phyloP scores from a whole-genome alignment of 2,113 vertebrate species.

The Chloropsis cyanopogon region DNA sequence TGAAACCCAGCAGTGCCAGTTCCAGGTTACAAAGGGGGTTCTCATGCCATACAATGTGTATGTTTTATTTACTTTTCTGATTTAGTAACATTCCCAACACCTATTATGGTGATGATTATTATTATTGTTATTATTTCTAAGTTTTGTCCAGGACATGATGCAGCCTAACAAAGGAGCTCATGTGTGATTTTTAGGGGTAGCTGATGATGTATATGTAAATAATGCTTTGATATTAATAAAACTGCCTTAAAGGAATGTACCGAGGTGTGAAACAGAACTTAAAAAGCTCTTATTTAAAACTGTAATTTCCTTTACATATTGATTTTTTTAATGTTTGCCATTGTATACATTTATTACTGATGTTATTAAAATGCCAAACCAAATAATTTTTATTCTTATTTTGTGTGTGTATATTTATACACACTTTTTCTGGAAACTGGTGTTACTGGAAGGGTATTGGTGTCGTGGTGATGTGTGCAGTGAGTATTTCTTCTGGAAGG shows the following conservation, averaged over 20 bases:
- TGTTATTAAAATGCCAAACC: slow-evolving; percentile 78
- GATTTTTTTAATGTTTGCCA: slow-evolving; percentile 71
- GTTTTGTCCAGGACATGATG: slow-evolving; percentile 38
- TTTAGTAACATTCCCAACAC: slow-evolving; percentile 33
- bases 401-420: slow-evolving; percentile 34
- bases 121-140: slow-evolving; percentile 9
- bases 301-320: slow-evolving; percentile 70
- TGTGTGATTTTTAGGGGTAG: slow-evolving; percentile 60
- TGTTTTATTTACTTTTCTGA: slow-evolving; percentile 41
- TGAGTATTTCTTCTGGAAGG: slow-evolving; percentile 11
- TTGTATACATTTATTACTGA: slow-evolving; percentile 72
- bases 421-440: neutral
- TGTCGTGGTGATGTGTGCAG: slow-evolving; percentile 18
- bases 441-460: slow-evolving; percentile 4
- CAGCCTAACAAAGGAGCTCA: slow-evolving; percentile 48
- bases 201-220: slow-evolving; percentile 65
- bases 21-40: neutral
- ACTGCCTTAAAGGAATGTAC: slow-evolving; percentile 78
- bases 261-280: slow-evolving; percentile 70
- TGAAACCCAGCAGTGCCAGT: slow-evolving; percentile 45
- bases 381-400: slow-evolving; percentile 56
- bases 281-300: slow-evolving; percentile 75
- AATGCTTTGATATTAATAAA: slow-evolving; percentile 72
- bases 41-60: slow-evolving; percentile 4
- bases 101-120: neutral